Conservation (phyloP, 2,888 invertebrate genomes). For the Rhingia rostrata region DNA sequence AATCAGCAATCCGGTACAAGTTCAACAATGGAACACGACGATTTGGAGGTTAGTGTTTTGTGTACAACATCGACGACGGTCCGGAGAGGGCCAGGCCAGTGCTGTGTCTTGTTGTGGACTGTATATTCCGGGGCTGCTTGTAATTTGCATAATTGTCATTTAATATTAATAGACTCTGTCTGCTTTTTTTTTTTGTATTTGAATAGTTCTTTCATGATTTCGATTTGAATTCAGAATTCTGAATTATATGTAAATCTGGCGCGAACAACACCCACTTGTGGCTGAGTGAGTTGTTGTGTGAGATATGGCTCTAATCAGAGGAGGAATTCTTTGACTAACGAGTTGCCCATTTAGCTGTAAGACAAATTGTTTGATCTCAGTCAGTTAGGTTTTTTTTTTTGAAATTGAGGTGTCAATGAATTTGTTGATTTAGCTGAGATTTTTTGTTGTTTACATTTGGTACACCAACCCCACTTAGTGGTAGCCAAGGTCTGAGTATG, state of each 20-base stretch:
- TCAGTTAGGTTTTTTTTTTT: background rate
- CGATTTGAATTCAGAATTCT: conserved; percentile 6
- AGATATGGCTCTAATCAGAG: conserved; percentile 6
- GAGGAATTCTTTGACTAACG: background rate
- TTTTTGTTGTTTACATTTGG: no score
- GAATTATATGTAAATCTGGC: conserved; percentile 21
- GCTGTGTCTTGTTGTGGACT: conserved; percentile 19
- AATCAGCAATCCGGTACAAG: conserved; percentile 27
- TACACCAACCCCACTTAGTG: no score
- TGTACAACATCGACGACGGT: background rate
- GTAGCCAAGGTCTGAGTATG: no score
- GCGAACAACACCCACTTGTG: conserved; percentile 32
- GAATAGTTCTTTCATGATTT: conserved; percentile 2
- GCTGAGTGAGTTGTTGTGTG: background rate
- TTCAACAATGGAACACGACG: conserved; percentile 43
- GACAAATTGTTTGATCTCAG: background rate
- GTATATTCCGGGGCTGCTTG: conserved; percentile 9
- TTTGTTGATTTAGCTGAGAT: no score
- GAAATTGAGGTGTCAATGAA: no score
- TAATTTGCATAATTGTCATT: conserved; percentile 67
- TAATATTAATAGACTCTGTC: conserved; percentile 41
- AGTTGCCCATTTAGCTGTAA: background rate
- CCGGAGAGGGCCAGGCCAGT: no score
- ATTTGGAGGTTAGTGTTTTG: conserved; percentile 20
- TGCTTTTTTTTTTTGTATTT: conserved; percentile 7